Base-by-base conservation (phyloP, 2,113 vertebrate species). In the Microcebus murinus region DNA sequence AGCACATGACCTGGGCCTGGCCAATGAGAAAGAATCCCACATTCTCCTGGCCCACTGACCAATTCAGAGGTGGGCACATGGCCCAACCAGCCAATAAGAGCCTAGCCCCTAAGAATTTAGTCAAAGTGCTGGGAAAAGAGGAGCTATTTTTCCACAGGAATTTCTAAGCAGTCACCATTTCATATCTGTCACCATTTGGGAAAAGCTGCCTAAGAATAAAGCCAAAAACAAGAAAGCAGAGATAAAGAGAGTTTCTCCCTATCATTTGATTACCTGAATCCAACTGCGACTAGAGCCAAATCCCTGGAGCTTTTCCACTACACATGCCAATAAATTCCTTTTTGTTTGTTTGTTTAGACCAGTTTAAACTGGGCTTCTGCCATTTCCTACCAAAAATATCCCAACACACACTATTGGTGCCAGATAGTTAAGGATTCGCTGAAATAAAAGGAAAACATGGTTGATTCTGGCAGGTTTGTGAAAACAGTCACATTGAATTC, bases 341-440 rank as follows among this genome's bases (percentile, higher is more conserved):
- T 94, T 74, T 94, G 92, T 94, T 93, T 95, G 81, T 96, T 96
- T 95, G 86, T 92, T 92, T 92, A 95, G 90, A 82, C 52, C 95
- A 68, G 55, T 63, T 94, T 48, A 89, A 91, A 29, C 74, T 96
- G 94, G 87, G 48, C 57, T 89, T 91, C 86, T 79, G 81, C 94
- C 94, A 96, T 55, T 65, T 84, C 88, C 88, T 73, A 77, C 88
- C 93, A 92, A 95, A 97, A 96, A 94, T 96, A 96, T 90, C 94
- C 80, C 81, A 73, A 79, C 42, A 20, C 76, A 77, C 82, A 23
- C 85, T 80, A 90, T 59, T 12, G 73, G 87, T 92, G 94, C 94
- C 85, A 96, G 96, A 83, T 27, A 92, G 92, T 91, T 90, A 70
- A 76, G 57, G 96, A 94, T 85, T 95, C 36, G 0, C 81, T 82